These are phyloP conservation scores for Tetranychus cinnabarinus DNA, from an alignment of 1,140 invertebrate genomes.

Conservation along the genomic window DNA sequence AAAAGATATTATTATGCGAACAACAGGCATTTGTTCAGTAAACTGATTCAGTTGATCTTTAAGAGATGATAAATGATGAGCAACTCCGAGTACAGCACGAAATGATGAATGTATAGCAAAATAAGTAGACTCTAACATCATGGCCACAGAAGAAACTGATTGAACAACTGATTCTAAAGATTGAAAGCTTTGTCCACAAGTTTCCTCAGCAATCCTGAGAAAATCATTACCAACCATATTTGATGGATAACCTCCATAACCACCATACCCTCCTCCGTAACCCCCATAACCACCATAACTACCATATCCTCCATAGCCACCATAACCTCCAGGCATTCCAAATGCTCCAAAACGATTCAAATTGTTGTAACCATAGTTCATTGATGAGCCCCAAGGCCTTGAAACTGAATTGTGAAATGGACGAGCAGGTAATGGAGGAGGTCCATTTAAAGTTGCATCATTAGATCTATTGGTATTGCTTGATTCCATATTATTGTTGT, in stretches of 20 bases:
- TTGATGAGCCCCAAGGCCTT: no score
- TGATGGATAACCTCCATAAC: not conserved
- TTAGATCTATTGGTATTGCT: no score
- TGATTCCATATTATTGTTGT: no score
- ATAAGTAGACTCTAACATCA: conserved; percentile 90
- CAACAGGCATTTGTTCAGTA: not conserved
- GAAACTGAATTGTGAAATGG: no score
- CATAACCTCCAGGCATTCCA: not conserved
- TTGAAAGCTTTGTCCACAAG: conserved; percentile 67
- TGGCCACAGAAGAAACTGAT: conserved; percentile 71
- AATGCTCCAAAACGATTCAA: not conserved
- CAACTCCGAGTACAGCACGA: conserved; percentile 73
- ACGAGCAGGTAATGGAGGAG: no score
- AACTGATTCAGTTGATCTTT: not conserved
- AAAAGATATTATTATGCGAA: not conserved
- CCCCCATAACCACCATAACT: not conserved
- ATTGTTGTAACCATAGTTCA: not conserved
- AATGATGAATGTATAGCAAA: conserved; percentile 84
- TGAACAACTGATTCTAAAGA: conserved; percentile 76
- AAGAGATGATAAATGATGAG: conserved; percentile 24
- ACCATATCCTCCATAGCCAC: not conserved
- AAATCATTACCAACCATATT: conserved; percentile 34
- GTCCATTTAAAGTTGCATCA: no score
- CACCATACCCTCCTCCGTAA: not conserved
- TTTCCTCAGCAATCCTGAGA: conserved; percentile 66